These are phyloP conservation scores for Zaprionus africanus DNA, from an alignment of 1,140 invertebrate genomes.

Conservation along the genomic window DNA sequence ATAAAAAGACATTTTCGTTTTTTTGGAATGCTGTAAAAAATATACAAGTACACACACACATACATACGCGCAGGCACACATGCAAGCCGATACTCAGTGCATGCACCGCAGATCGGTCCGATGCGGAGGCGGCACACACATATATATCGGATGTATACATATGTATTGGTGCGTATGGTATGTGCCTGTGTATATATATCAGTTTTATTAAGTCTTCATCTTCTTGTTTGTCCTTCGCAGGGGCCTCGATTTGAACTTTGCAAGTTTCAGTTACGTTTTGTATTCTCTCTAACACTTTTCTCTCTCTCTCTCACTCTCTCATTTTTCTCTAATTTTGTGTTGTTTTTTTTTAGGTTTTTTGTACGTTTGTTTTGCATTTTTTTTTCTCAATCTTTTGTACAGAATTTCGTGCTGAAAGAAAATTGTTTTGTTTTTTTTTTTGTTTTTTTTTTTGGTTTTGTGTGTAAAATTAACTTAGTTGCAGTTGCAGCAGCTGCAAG, in stretches of 20 bases:
- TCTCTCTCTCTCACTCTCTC: constrained; percentile 18
- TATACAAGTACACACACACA: constrained; percentile 53
- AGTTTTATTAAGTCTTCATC: constrained; percentile 79
- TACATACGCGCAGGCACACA: constrained; percentile 18
- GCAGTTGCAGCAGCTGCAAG: constrained; percentile 20
- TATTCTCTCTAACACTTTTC: constrained; percentile 31
- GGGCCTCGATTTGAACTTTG: constrained; percentile 43
- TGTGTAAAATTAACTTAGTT: constrained; percentile 47
- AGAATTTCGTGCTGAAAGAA: constrained; percentile 74
- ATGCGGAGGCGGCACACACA: background rate
- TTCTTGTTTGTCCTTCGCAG: constrained; percentile 52
- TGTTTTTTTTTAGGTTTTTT: constrained; percentile 52
- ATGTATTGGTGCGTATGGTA: constrained; percentile 4
- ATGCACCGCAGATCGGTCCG: background rate
- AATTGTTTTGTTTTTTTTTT: constrained; percentile 47
- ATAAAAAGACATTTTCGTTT: constrained; percentile 35
- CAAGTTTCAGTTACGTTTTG: constrained; percentile 31
- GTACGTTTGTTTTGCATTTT: constrained; percentile 41
- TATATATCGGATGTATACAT: background rate
- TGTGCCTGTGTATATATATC: constrained; percentile 62
- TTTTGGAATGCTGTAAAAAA: constrained; percentile 77
- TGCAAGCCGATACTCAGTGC: background rate
- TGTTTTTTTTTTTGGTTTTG: constrained; percentile 13
- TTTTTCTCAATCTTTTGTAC: constrained; percentile 60
- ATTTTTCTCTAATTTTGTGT: constrained; percentile 26